These are phyloP conservation scores for Geococcyx californianus DNA, from an alignment of 2,113 vertebrate species.

Conservation along the genomic window DNA sequence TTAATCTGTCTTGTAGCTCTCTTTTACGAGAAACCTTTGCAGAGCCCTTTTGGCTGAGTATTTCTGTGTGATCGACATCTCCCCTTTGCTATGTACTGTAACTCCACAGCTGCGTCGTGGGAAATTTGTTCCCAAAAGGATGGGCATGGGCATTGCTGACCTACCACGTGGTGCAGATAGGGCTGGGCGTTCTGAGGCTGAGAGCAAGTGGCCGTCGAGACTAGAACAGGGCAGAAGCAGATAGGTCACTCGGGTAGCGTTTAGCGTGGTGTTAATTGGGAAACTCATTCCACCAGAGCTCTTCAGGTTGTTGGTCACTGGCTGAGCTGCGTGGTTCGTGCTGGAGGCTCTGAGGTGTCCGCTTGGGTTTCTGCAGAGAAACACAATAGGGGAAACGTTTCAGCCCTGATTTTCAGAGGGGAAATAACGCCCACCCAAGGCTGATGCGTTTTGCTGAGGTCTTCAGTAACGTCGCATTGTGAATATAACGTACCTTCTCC, in stretches of 20 bases:
- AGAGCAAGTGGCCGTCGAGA: not conserved
- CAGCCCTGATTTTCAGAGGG: not conserved
- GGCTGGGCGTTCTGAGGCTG: not conserved
- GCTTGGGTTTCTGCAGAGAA: not conserved
- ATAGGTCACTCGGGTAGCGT: not conserved
- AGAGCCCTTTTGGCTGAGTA: not conserved
- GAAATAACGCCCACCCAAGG: not conserved
- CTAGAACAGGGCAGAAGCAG: not conserved
- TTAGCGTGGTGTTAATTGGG: not conserved
- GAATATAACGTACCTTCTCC: not conserved
- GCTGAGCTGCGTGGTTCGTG: not conserved
- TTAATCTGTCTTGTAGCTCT: not conserved
- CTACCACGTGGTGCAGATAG: not conserved
- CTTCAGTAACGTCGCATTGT: not conserved
- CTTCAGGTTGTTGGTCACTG: not conserved
- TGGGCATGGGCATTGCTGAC: not conserved
- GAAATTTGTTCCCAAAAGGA: not conserved
- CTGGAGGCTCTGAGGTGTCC: not conserved
- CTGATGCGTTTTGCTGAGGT: not conserved
- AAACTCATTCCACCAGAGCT: fast-evolving
- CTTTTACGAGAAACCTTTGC: not conserved
- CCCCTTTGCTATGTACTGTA: not conserved
- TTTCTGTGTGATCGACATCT: not conserved
- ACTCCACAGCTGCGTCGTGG: not conserved
- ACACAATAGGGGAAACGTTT: not conserved